Evolutionary conservation across 2,797 vertebrate species (phyloP).

Genomic region (Sebastes hopkinsi): DNA sequence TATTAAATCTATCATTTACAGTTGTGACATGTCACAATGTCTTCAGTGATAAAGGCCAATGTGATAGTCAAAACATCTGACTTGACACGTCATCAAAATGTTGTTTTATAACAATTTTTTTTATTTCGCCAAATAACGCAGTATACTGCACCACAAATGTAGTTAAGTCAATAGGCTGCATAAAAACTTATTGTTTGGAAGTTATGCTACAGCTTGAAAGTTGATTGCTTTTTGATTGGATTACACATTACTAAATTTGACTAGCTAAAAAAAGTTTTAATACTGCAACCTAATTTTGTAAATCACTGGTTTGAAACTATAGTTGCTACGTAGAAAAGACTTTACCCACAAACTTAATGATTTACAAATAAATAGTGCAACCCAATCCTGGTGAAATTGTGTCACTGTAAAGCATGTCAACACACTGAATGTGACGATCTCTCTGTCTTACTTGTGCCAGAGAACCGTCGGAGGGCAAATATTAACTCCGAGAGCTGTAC

Average conservation of each 20-base stretch:
- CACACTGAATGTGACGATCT: not conserved
- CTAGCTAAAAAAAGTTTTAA: not conserved
- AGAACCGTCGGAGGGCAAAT: not conserved
- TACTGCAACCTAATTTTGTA: rapidly evolving
- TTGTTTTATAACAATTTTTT: not conserved
- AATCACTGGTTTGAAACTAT: not conserved
- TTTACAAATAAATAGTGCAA: not conserved
- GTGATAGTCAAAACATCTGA: not conserved
- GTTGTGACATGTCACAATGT: no score
- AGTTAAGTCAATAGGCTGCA: not conserved
- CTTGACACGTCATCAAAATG: no score
- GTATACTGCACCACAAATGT: not conserved
- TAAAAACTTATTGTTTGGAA: not conserved
- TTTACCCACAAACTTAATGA: not conserved
- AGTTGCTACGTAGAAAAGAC: not conserved
- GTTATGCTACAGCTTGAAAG: no score
- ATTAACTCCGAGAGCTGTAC: not conserved
- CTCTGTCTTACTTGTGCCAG: not conserved
- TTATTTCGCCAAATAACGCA: not conserved
- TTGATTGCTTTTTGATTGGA: not conserved
- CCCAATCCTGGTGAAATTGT: not conserved
- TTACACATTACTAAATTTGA: not conserved
- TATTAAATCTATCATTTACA: not conserved
- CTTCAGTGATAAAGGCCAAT: not conserved
- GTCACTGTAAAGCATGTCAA: not conserved